Base-by-base conservation (phyloP, 23 tunicate species). In the Halocynthia aurantium region DNA sequence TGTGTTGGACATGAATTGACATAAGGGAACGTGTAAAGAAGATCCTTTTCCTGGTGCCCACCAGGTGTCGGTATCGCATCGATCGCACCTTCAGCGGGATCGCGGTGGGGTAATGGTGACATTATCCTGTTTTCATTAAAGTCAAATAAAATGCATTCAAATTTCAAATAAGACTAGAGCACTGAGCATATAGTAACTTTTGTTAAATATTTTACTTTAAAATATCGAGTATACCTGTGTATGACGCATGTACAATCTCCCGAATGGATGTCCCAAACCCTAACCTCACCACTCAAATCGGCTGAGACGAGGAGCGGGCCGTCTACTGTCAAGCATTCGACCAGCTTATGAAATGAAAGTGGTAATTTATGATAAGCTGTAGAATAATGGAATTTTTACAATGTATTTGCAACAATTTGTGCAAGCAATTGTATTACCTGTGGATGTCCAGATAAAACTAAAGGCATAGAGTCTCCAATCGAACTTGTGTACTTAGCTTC, bases 231-330 rank as follows among this genome's bases (percentile, higher is more conserved):
- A 53, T 66, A 69, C 71, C 88, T 57, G 21, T 52, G 17, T 51
- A 89, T 84, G 52, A 76, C 75, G 10, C 81, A 75, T 12, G 84
- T 84, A 69, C 96, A 89, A 22, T 84, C 87, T 62, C 97, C 97
- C 10, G 98, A 83, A 53, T 92, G 93, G n/a, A 70, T 70, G 80
- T 92, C 98, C 98, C 98, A 92, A 15, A 83, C 75, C 73, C 82
- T 72, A 7, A 92, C 8, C 68, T 86, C 81, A 7, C 98, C 90
- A n/a, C 93, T 77, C 62, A 92, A n/a, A 80, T 92, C 98, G 20
- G 92, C 53, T 2, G 98, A 92, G 13, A 86, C 86, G 10, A 92
- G 76, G 51, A 81, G 70, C 7, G 58, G 62, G 9, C 76, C 91
- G 51, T 92, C 91, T 15, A 77, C 77, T 6, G 72, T 51, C 19